phyloP scores from a whole-genome alignment of 2,113 vertebrate species.

The Raphicerus campestris region DNA sequence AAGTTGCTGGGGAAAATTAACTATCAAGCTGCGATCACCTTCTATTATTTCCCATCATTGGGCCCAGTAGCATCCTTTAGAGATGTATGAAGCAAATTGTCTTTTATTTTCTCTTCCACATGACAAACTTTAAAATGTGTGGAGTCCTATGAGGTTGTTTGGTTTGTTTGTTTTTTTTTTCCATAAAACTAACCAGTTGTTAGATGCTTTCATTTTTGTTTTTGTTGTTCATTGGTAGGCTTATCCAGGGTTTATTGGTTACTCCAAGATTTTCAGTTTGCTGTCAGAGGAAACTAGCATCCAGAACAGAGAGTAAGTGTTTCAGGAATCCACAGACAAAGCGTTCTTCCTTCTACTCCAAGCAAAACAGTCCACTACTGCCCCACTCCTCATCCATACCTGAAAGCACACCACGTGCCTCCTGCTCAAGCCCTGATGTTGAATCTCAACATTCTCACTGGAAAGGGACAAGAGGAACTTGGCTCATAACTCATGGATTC shows the following conservation, averaged over 20 bases:
- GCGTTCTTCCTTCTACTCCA: neutral
- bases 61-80: neutral
- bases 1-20: neutral
- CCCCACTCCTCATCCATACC: neutral
- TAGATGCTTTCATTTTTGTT: neutral
- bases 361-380: neutral
- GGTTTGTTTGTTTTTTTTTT: neutral
- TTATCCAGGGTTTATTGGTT: neutral
- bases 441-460: neutral
- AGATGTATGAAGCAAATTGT: neutral
- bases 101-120: neutral
- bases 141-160: neutral
- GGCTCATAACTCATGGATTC: neutral
- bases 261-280: neutral
- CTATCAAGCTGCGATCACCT: neutral
- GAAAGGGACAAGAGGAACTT: neutral
- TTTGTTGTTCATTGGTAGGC: neutral
- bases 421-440: neutral
- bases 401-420: neutral
- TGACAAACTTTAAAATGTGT: neutral
- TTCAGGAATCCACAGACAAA: neutral
- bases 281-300: neutral
- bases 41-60: neutral
- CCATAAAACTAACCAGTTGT: neutral
- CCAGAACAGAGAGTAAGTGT: neutral